A percentile compares a stretch with the other conserved stretches of the same genome.
Evolutionary conservation across 2,113 vertebrate species (phyloP).

Genomic region (Cynoglossus semilaevis): DNA sequence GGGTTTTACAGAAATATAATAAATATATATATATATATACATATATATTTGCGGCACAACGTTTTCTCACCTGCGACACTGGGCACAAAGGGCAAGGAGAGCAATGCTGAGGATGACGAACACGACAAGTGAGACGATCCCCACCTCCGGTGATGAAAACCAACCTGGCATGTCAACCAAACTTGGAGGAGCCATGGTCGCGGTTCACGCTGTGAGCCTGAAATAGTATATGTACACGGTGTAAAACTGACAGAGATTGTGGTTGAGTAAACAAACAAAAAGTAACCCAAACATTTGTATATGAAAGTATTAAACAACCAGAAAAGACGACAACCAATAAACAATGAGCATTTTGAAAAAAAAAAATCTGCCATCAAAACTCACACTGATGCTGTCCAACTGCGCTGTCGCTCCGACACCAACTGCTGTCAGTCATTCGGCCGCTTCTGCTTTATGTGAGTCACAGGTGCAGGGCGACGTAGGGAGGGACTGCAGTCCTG

Average conservation of each 20-base stretch:
- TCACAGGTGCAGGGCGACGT: conserved; percentile 7
- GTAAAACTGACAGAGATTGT: neutral
- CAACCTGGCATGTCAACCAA: conserved; percentile 20
- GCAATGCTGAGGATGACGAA: conserved; percentile 61
- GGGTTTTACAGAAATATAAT: neutral
- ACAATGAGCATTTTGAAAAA: no score
- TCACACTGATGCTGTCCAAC: conserved; percentile 32
- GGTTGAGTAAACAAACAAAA: neutral
- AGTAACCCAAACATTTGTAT: neutral
- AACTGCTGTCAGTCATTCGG: conserved; percentile 36
- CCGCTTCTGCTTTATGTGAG: conserved; percentile 29
- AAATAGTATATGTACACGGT: no score
- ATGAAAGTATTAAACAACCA: neutral
- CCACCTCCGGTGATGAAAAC: conserved; percentile 55
- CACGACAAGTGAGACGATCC: conserved; percentile 51
- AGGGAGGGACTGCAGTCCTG: conserved; percentile 48
- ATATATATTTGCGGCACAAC: fast-evolving
- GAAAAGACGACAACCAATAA: neutral
- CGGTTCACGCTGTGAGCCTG: neutral
- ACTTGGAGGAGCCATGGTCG: conserved; percentile 62
- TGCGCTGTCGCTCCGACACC: conserved; percentile 21
- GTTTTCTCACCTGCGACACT: conserved; percentile 55
- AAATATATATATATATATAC: neutral
- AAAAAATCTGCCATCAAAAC: neutral
- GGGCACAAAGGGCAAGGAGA: conserved; percentile 52